Percentiles rank a stretch among this genome's conserved stretches.
Evolutionary conservation across 2,888 invertebrate species (phyloP).

Genomic region (Hydroisotoma schaefferi): DNA sequence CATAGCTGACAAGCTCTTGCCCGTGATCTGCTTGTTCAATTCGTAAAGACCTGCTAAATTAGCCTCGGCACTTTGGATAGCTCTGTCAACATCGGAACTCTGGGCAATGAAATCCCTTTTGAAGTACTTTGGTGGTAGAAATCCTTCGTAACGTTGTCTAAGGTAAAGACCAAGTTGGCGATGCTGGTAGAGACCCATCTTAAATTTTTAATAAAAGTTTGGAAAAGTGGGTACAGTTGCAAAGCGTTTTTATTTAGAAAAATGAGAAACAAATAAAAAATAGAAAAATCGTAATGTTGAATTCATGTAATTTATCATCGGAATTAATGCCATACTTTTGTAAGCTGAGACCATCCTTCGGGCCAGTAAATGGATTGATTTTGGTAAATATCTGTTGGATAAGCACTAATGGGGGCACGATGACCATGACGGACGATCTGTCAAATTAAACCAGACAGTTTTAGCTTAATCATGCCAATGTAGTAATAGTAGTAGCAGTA

Average conservation of each 20-base stretch:
- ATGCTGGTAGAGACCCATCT: constrained; percentile 51
- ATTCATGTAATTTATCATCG: too few species aligned
- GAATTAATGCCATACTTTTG: too few species aligned
- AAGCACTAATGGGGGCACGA: constrained; percentile 69
- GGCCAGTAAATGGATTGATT: constrained; percentile 67
- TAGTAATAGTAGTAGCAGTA: too few species aligned
- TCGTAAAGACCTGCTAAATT: constrained; percentile 75
- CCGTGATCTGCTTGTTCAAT: constrained; percentile 61
- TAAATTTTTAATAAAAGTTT: too few species aligned
- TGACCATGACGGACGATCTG: constrained; percentile 81
- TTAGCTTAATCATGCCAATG: too few species aligned
- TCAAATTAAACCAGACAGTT: not conserved
- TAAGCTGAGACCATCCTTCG: constrained; percentile 75
- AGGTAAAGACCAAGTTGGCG: constrained; percentile 68
- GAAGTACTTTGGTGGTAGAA: constrained; percentile 49
- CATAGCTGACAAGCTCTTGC: constrained; percentile 59
- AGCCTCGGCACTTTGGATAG: constrained; percentile 79
- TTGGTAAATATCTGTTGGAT: constrained; percentile 74
- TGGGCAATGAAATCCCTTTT: constrained; percentile 55
- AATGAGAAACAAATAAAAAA: too few species aligned
- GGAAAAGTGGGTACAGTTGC: too few species aligned
- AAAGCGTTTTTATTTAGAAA: too few species aligned
- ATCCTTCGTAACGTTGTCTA: constrained; percentile 64
- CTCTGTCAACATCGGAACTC: constrained; percentile 78
- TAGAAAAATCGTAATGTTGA: too few species aligned